Evolutionary conservation across 2,888 invertebrate genomes (phyloP), one percentile per base, ranked within the genome.

Genomic region (Netelia fuscicornis): DNA sequence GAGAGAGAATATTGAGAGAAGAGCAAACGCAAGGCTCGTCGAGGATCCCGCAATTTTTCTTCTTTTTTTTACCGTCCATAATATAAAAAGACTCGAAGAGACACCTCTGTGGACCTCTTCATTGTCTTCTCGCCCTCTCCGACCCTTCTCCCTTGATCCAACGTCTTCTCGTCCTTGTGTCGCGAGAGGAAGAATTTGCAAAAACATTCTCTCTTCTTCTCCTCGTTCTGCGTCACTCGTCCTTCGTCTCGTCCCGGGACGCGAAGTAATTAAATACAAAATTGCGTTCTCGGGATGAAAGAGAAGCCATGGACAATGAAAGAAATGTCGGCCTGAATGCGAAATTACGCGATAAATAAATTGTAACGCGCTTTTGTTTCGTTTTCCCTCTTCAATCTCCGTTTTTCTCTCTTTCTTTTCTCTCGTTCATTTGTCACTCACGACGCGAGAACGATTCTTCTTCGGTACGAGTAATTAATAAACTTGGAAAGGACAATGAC

Each of bases 261-360:
- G 54, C 17, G 5, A 17, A 13, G 54, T 60, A 52, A 68, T 78
- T 64, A 44, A 72, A 80, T 72, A 23, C 62, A 72, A 62, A 71
- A 72, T 64, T 56, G 72, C 64, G 42, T 64, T 58, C 64, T 23
- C 25, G 17, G 44, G n/a, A 37, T 37, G 54, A 54, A 17, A 54
- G 54, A n/a, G 42, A n/a, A 52, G 23, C 9, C 72, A 10, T 37
- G 23, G 42, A 48, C 58, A 10, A 3, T 54, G 62, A 75, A 42
- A 76, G 20, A 56, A n/a, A n/a, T 8, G 6, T 76, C 54, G 52
- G 20, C 37, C 23, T 54, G 9, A 9, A n/a, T n/a, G 54, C n/a
- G 62, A 65, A 76, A 54, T 65, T 23, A 42, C n/a, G 23, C 65
- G 44, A 37, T 58, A 25, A 20, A 76, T 13, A 65, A 65, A 76